phyloP scores from a whole-genome alignment of 1,140 invertebrate species.

The Hylaeus anthracinus region DNA sequence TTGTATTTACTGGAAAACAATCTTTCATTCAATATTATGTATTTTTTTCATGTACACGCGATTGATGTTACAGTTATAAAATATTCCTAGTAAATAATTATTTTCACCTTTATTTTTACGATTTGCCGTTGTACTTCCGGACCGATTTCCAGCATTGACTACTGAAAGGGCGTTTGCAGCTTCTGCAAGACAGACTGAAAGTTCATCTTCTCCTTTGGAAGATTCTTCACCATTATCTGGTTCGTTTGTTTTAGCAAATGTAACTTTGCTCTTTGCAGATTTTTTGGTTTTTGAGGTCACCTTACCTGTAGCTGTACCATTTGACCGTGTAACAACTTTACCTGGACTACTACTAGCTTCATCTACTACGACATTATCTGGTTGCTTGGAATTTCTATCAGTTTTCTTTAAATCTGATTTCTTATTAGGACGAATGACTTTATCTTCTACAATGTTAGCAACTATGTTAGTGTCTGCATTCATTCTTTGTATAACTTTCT shows the following conservation, averaged over 20 bases:
- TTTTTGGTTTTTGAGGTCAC: constrained; percentile 69
- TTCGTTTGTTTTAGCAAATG: constrained; percentile 52
- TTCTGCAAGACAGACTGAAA: constrained; percentile 77
- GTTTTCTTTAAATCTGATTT: constrained; percentile 53
- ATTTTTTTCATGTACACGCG: background rate
- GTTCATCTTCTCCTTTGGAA: constrained; percentile 68
- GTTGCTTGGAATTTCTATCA: constrained; percentile 60
- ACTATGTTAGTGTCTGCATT: constrained; percentile 58
- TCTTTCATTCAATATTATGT: background rate
- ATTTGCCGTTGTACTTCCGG: constrained; percentile 58
- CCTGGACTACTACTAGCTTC: constrained; percentile 37
- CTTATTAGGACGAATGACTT: constrained; percentile 42
- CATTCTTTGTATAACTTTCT: constrained; percentile 51
- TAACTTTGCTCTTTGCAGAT: constrained; percentile 63
- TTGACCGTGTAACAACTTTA: constrained; percentile 69
- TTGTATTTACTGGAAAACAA: constrained; percentile 66
- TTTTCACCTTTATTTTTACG: constrained; percentile 73
- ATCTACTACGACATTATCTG: constrained; percentile 32
- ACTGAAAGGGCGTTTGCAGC: constrained; percentile 75
- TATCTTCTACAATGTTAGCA: constrained; percentile 53
- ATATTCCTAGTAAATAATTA: constrained; percentile 19
- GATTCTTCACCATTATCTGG: constrained; percentile 61
- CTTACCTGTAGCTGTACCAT: constrained; percentile 51
- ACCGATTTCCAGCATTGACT: constrained; percentile 60
- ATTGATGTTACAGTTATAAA: constrained; percentile 19